phyloP scores from a whole-genome alignment of 2,888 invertebrate species.

The Strigamia transsilvanica region DNA sequence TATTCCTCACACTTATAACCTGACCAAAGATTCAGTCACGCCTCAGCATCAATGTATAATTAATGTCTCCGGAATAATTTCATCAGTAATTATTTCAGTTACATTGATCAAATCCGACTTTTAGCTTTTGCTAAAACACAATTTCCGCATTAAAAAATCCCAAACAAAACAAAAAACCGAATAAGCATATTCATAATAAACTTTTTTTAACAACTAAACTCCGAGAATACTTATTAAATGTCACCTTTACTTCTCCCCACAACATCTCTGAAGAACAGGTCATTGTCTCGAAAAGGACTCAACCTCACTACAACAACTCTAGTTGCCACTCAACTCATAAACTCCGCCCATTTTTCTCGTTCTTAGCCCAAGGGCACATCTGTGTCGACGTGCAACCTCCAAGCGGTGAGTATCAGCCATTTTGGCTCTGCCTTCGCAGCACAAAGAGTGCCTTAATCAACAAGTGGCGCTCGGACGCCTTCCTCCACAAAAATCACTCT shows the following conservation, averaged over 20 bases:
- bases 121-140: no score
- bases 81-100: no score
- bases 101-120: no score
- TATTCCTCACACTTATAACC: no score
- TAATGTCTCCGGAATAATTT: no score
- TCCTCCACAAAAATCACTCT: background rate
- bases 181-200: no score
- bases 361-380: slow-evolving; percentile 16
- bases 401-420: slow-evolving; percentile 2
- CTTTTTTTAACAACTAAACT: no score
- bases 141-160: no score
- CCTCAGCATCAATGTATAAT: no score
- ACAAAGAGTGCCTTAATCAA: slow-evolving; percentile 30
- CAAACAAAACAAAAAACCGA: no score
- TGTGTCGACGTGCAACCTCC: slow-evolving; percentile 1
- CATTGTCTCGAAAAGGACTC: background rate
- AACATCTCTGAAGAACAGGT: background rate
- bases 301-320: background rate
- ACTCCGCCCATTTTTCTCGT: background rate
- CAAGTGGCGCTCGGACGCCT: slow-evolving; percentile 18
- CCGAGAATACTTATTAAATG: no score
- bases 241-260: background rate
- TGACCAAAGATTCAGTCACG: no score
- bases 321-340: background rate
- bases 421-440: slow-evolving; percentile 10